Evolutionary conservation across 2,113 vertebrate species (phyloP).

Genomic region (Grus americana): DNA sequence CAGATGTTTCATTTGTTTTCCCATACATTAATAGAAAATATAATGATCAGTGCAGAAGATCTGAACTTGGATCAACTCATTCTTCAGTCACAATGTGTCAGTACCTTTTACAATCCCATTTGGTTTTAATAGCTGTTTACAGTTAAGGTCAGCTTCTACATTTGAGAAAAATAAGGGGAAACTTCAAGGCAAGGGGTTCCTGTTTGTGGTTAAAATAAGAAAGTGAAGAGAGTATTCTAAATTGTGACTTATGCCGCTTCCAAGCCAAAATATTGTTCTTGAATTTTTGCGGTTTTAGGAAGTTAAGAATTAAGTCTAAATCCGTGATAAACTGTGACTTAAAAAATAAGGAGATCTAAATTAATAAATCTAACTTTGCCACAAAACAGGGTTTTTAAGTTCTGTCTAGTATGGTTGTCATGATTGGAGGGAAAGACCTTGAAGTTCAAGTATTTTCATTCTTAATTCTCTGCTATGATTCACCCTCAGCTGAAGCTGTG

Average conservation of each 20-base stretch:
- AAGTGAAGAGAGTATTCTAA: neutral
- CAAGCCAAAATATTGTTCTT: neutral
- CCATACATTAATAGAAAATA: neutral
- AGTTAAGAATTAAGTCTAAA: neutral
- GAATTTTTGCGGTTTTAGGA: neutral
- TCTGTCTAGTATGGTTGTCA: neutral
- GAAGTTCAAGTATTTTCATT: neutral
- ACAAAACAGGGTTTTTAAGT: neutral
- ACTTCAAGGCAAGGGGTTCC: neutral
- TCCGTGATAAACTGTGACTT: neutral
- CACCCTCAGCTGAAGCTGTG: neutral
- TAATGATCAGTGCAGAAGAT: neutral
- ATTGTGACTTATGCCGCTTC: neutral
- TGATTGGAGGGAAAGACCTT: neutral
- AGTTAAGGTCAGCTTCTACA: neutral
- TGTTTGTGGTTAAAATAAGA: neutral
- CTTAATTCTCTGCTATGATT: constrained; percentile 6
- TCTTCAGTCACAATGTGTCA: neutral
- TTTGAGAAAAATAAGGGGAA: neutral
- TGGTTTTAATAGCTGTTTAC: neutral
- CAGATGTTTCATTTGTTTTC: neutral
- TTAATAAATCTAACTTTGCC: neutral
- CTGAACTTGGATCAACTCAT: neutral
- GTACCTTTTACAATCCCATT: neutral
- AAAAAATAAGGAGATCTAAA: neutral